These are phyloP conservation scores for Caenorhabditis imperialis DNA, from an alignment of 2,888 invertebrate species.

Conservation along the genomic window DNA sequence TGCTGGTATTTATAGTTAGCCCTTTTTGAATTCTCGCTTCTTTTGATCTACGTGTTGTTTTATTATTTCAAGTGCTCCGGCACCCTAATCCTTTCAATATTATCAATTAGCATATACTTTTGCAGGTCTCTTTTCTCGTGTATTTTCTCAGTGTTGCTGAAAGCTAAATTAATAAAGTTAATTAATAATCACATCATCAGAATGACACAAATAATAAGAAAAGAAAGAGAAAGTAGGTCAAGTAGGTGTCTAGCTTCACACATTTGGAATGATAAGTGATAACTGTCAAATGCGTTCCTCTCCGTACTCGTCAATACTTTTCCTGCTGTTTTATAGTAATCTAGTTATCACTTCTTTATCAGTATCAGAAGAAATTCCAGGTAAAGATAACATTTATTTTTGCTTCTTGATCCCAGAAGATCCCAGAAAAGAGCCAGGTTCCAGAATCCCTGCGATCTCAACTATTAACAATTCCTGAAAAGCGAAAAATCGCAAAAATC, in stretches of 20 bases:
- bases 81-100: constrained; percentile 16
- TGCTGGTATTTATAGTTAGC: no score
- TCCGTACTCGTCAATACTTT: no score
- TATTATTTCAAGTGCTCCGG: constrained; percentile 7
- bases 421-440: background rate
- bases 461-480: constrained; percentile 20
- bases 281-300: no score
- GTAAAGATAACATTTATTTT: no score
- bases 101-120: no score
- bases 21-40: no score
- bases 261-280: no score
- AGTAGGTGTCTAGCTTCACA: no score
- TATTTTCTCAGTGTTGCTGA: constrained; percentile 7
- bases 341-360: no score
- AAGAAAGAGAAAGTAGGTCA: constrained; percentile 4
- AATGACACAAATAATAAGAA: constrained; percentile 20
- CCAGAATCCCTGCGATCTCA: constrained; percentile 41
- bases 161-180: constrained; percentile 30
- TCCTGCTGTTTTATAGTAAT: no score
- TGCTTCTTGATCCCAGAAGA: background rate
- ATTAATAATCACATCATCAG: no score
- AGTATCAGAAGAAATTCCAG: constrained; percentile 12
- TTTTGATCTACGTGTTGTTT: background rate
- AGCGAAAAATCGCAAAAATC: constrained; percentile 58
- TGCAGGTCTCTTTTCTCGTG: no score